Conservation (phyloP, 2,797 vertebrate species). For the Channa striata region DNA sequence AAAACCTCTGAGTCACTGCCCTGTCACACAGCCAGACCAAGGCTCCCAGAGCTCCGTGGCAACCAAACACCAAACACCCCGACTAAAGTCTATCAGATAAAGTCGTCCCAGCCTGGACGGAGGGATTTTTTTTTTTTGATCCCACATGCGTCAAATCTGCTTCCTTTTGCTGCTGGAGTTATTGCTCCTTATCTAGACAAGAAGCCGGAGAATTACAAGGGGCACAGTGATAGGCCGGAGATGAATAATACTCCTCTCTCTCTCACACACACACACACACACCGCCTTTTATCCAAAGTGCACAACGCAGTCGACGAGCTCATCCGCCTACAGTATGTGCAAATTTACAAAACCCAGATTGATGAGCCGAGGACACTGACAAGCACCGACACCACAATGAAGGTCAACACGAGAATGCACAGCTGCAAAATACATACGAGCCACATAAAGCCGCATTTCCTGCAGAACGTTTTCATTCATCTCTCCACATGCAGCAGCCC, state of each 20-base stretch:
- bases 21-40: constrained; percentile 63
- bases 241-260: constrained; percentile 13
- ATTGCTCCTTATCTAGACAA: constrained; percentile 6
- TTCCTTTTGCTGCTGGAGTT: constrained; percentile 11
- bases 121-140: constrained; percentile 33
- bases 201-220: constrained; percentile 8
- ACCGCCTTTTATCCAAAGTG: not conserved
- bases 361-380: not conserved
- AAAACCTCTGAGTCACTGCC: constrained; percentile 83
- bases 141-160: constrained; percentile 38
- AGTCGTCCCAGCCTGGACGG: constrained; percentile 28
- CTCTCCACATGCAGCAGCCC: not conserved
- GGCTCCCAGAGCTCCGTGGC: constrained; percentile 61
- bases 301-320: constrained; percentile 19
- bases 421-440: not conserved
- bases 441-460: not conserved
- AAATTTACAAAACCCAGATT: constrained; percentile 21
- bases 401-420: not conserved
- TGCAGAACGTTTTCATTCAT: not conserved
- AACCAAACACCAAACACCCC: constrained; percentile 81
- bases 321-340: constrained; percentile 3
- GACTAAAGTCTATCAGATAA: constrained; percentile 26
- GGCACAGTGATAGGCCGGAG: not conserved
- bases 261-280: not conserved
- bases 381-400: not conserved